Percentiles rank a stretch among this genome's conserved stretches.
These are phyloP conservation scores for Rhagium mordax DNA, from an alignment of 2,888 invertebrate species.

Conservation along the genomic window DNA sequence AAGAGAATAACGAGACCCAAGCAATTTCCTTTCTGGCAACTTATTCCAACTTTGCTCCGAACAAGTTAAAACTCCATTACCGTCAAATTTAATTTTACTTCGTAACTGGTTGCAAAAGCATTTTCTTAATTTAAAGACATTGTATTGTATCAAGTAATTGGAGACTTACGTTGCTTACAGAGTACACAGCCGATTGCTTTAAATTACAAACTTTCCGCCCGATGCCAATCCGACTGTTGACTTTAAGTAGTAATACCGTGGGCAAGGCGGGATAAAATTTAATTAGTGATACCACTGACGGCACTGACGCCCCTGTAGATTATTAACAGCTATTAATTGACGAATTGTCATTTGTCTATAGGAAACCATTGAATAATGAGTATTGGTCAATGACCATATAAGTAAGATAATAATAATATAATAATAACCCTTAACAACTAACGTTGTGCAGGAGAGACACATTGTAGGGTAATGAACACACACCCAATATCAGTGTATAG, in stretches of 20 bases:
- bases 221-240: slow-evolving; percentile 17
- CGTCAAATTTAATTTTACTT: slow-evolving; percentile 58
- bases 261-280: neutral
- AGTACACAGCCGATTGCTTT: slow-evolving; percentile 20
- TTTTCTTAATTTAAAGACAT: slow-evolving; percentile 55
- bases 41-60: slow-evolving; percentile 44
- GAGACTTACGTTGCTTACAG: slow-evolving; percentile 32
- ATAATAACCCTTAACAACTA: too few species aligned
- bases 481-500: too few species aligned
- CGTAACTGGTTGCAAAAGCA: slow-evolving; percentile 52
- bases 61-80: slow-evolving; percentile 56
- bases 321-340: neutral
- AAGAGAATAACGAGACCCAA: neutral
- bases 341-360: neutral
- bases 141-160: slow-evolving; percentile 55
- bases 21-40: slow-evolving; percentile 43
- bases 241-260: neutral
- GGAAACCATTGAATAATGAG: neutral
- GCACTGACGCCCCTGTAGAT: too few species aligned
- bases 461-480: too few species aligned
- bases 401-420: too few species aligned
- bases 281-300: neutral
- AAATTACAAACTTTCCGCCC: slow-evolving; percentile 20
- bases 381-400: too few species aligned
- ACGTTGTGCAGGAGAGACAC: too few species aligned